phyloP scores from a whole-genome alignment of 2,113 vertebrate genomes.

The Coturnix japonica region DNA sequence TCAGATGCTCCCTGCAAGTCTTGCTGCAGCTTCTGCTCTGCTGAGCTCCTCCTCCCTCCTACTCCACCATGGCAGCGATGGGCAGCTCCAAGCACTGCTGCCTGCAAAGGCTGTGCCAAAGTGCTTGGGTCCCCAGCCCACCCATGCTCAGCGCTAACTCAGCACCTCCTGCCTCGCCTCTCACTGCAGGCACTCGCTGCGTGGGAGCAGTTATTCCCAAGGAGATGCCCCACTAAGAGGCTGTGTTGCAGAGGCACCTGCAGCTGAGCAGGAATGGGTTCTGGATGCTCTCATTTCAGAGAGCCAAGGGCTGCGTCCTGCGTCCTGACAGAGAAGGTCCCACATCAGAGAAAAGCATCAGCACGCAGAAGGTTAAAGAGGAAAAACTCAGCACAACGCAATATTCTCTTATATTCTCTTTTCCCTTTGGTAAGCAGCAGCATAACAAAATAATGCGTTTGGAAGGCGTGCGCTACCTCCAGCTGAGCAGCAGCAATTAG shows the following conservation, averaged over 20 bases:
- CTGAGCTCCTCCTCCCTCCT: neutral
- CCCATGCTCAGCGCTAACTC: neutral
- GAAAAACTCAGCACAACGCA: neutral
- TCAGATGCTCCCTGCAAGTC: neutral
- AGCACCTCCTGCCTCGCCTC: neutral
- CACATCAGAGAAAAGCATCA: accelerated
- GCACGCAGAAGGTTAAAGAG: neutral
- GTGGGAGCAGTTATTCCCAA: neutral
- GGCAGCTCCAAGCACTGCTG: neutral
- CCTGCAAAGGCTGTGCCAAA: neutral
- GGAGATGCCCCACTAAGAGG: neutral
- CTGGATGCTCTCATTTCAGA: neutral
- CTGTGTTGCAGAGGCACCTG: neutral
- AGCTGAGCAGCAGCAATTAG: slow-evolving; percentile 70
- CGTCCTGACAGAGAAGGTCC: neutral
- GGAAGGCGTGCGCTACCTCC: slow-evolving; percentile 29
- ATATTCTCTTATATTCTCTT: neutral
- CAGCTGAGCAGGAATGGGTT: neutral
- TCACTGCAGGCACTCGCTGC: neutral
- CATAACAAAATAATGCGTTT: slow-evolving; percentile 53
- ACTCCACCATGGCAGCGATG: neutral
- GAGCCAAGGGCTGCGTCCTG: accelerated
- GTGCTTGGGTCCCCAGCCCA: neutral
- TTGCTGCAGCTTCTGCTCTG: neutral
- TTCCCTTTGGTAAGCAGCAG: slow-evolving; percentile 36